Conservation (phyloP, 2,888 invertebrate species). For the Druceiella hillmani region DNA sequence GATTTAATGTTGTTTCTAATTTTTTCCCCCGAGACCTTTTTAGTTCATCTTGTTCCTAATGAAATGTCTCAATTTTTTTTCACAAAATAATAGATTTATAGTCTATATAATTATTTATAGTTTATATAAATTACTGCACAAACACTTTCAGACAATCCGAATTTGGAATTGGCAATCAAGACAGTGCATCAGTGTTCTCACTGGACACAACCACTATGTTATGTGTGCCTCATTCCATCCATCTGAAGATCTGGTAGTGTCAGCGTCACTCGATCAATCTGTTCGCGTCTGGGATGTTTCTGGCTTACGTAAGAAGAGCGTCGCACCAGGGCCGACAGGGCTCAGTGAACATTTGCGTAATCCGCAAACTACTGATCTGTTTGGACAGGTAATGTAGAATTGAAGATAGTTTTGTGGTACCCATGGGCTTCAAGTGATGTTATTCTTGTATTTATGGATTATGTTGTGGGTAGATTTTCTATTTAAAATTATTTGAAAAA, state of each 20-base stretch:
- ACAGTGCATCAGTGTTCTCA: conserved; percentile 88
- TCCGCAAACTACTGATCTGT: conserved; percentile 85
- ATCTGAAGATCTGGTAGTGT: conserved; percentile 92
- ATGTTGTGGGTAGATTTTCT: too few relatives aligned
- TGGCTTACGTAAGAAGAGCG: conserved; percentile 92
- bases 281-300: conserved; percentile 99
- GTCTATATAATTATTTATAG: too few relatives aligned
- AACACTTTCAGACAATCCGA: conserved; percentile 77
- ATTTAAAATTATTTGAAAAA: too few relatives aligned
- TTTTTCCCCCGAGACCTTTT: too few relatives aligned
- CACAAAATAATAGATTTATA: too few relatives aligned
- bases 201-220: conserved; percentile 99
- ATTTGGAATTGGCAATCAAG: conserved; percentile 99
- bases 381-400: conserved; percentile 61
- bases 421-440: too few relatives aligned
- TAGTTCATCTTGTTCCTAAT: too few relatives aligned
- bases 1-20: too few relatives aligned
- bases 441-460: too few relatives aligned
- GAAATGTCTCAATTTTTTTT: too few relatives aligned
- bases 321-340: conserved; percentile 91
- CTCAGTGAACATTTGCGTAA: conserved; percentile 83
- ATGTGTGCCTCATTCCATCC: conserved; percentile 99
- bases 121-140: too few relatives aligned
- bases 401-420: conserved; percentile 6
- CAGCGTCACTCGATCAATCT: conserved; percentile 96